Conservation (phyloP, 2,797 vertebrate genomes). For the Aphelocoma californica region DNA sequence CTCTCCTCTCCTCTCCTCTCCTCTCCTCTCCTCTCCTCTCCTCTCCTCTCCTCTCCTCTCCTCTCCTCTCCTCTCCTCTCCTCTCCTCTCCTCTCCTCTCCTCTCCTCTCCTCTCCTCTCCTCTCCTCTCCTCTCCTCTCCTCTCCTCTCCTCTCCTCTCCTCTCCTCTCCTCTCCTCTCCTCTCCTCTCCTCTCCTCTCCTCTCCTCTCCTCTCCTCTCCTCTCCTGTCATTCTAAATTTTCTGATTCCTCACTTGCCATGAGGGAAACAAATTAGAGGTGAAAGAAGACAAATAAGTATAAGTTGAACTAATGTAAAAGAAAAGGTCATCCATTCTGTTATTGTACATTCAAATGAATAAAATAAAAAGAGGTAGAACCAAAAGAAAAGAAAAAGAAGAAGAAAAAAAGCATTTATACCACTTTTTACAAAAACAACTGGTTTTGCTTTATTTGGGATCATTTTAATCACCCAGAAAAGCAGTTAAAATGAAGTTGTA, state of each 20-base stretch:
- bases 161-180: too few species aligned
- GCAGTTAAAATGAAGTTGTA: background rate
- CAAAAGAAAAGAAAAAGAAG: background rate
- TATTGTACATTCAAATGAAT: background rate
- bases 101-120: too few species aligned
- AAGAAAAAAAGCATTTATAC: background rate
- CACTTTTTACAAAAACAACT: background rate
- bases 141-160: too few species aligned
- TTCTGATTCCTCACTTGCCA: background rate
- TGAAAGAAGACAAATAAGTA: background rate
- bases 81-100: too few species aligned
- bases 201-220: too few species aligned
- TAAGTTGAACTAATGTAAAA: background rate
- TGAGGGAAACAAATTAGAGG: background rate
- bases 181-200: too few species aligned
- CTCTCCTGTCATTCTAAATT: background rate
- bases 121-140: too few species aligned
- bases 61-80: too few species aligned
- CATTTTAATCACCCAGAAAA: background rate
- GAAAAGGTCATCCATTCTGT: background rate
- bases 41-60: too few species aligned
- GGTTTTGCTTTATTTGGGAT: background rate
- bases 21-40: too few species aligned
- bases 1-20: too few species aligned
- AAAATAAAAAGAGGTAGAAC: background rate